phyloP scores from a whole-genome alignment of 2,888 invertebrate species.

The Pachydiplax longipennis region DNA sequence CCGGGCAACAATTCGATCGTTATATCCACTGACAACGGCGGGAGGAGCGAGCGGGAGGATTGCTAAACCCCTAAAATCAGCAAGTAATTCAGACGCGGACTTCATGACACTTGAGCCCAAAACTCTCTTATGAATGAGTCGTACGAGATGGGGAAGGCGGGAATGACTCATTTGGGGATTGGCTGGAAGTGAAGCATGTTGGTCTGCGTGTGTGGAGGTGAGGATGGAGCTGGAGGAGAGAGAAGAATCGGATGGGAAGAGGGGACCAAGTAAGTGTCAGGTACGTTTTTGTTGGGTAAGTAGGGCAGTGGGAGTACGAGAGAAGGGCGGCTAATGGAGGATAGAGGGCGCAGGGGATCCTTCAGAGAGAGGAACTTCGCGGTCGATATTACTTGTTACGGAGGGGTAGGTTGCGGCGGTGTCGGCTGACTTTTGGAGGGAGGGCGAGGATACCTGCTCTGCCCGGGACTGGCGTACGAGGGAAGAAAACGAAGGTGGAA shows the following conservation, averaged over 20 bases:
- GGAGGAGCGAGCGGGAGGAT: not conserved
- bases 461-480: constrained; percentile 15
- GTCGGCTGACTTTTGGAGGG: not conserved
- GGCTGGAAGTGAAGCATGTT: not conserved
- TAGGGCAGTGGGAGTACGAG: constrained; percentile 31
- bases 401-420: constrained; percentile 19
- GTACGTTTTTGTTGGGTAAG: not conserved
- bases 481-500: not conserved
- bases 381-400: constrained; percentile 43
- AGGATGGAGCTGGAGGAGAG: not conserved
- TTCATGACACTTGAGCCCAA: not conserved
- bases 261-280: not conserved
- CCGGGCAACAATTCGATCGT: constrained; percentile 16
- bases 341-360: not conserved
- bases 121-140: constrained; percentile 17
- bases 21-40: not conserved
- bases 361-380: not conserved
- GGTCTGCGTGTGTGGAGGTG: not conserved
- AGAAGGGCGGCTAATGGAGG: constrained; percentile 25
- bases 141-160: not conserved
- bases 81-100: constrained; percentile 10
- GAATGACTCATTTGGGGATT: not conserved
- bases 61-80: not conserved
- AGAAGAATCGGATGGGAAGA: not conserved
- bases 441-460: constrained; percentile 21